phyloP scores from a whole-genome alignment of 2,113 vertebrate species.

The Otis tarda region DNA sequence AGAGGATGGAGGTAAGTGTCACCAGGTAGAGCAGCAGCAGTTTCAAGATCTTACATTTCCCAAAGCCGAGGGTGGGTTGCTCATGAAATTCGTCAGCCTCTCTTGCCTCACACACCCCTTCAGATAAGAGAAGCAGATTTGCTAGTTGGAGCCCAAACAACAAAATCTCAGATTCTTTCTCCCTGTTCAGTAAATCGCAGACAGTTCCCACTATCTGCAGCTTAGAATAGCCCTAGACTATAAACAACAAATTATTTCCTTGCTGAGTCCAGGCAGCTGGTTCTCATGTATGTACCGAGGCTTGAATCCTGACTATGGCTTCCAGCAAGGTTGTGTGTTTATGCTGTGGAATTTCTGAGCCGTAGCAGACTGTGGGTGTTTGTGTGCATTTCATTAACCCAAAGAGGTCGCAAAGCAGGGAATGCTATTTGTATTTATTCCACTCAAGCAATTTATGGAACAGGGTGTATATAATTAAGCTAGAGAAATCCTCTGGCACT shows the following conservation, averaged over 20 bases:
- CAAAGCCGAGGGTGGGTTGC: neutral
- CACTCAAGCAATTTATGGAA: slow-evolving; percentile 50
- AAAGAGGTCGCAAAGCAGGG: slow-evolving; percentile 35
- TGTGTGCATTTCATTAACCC: slow-evolving; percentile 62
- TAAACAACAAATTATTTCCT: slow-evolving; percentile 38
- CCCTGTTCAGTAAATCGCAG: neutral
- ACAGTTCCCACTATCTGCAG: neutral
- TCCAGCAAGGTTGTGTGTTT: slow-evolving; percentile 45
- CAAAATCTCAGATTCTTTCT: neutral
- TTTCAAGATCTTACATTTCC: neutral
- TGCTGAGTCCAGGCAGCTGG: neutral
- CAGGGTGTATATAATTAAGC: slow-evolving; percentile 61
- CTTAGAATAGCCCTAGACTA: neutral
- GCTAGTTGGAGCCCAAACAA: neutral
- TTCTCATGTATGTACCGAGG: neutral
- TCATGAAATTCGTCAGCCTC: neutral
- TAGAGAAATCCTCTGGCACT: slow-evolving; percentile 43
- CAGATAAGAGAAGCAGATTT: neutral
- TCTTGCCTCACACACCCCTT: neutral
- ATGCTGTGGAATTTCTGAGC: slow-evolving; percentile 51
- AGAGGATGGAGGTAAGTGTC: neutral
- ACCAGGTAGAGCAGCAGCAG: neutral
- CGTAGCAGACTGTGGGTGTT: slow-evolving; percentile 25
- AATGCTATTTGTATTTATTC: slow-evolving; percentile 59
- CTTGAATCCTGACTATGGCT: neutral